phyloP scores from a whole-genome alignment of 2,113 vertebrate species.

The Percopsis transmontana region DNA sequence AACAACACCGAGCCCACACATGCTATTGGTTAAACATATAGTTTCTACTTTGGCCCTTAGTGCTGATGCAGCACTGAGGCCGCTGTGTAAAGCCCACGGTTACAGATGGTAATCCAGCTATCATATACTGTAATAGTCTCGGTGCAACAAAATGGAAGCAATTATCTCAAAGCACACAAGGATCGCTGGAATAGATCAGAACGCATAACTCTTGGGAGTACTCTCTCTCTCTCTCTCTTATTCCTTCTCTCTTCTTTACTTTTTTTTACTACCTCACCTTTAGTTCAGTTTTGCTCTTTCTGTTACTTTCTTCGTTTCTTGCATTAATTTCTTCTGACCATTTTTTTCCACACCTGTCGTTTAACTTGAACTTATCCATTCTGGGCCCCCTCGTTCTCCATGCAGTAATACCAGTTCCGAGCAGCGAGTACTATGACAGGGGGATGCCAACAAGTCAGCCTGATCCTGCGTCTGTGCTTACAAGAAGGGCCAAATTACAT shows the following conservation, averaged over 20 bases:
- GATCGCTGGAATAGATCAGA: conserved; percentile 68
- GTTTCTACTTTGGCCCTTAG: conserved; percentile 32
- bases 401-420: conserved; percentile 38
- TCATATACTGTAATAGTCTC: conserved; percentile 71
- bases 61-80: conserved; percentile 60
- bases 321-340: conserved; percentile 20
- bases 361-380: not conserved
- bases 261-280: no score
- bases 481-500: not conserved
- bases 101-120: conserved; percentile 68
- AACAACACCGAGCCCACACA: conserved; percentile 22
- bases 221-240: conserved; percentile 7
- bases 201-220: conserved; percentile 63
- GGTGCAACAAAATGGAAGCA: conserved; percentile 70
- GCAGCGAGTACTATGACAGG: conserved; percentile 35
- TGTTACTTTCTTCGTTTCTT: not conserved
- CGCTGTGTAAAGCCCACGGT: conserved; percentile 47
- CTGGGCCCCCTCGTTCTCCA: conserved; percentile 3
- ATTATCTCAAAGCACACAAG: conserved; percentile 72
- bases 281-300: no score
- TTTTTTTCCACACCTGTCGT: conserved; percentile 11
- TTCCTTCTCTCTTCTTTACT: conserved; percentile 17
- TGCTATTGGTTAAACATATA: conserved; percentile 46
- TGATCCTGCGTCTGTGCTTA: conserved; percentile 56
- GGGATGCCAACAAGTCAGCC: conserved; percentile 66